Evolutionary conservation across 2,888 invertebrate species (phyloP), one percentile per base, ranked within the genome.

Genomic region (Steromphala cineraria): DNA sequence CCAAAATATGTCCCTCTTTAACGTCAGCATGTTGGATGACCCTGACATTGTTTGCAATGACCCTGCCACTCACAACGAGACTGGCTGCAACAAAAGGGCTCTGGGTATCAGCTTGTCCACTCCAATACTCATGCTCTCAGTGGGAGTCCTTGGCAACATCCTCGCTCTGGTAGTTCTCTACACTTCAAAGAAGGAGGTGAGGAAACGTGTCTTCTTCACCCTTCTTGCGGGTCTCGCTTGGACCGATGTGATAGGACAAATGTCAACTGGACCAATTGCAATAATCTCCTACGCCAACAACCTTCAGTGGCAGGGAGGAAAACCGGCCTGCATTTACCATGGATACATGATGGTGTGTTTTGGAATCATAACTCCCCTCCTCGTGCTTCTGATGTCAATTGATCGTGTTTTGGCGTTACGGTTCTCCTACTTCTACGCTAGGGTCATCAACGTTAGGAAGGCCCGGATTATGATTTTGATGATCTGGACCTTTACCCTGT

Each of bases 351-450:
- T 93, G 93, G 91, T 93, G 28, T 88, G 87, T 53, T 90, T 92
- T 81, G 92, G 92, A 2, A 83, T 93, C 53, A 87, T 92, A 55
- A 93, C 92, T 0, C 93, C 93, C 3, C 85, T 92, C 40, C 88
- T 93, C 28, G 93, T 93, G n/a, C 91, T 91, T 67, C 87, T 90
- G 62, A 92, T 94, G 92, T 92, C 93, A 19, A 53, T 93, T 10
- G 93, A 94, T 83, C 85, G 93, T 1, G 89, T 91, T 75, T 82
- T 93, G 3, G 92, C 93, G 31, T 89, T 94, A 21, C 83, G 90
- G 36, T 91, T 89, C 80, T 88, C 91, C 13, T 93, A 92, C 84
- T 91, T 89, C 83, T 92, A 93, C 85, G 90, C 90, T 56, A 82
- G 89, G 53, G 85, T 83, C 28, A 85, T 92, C 52, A 91, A 90